Evolutionary conservation across 2,113 vertebrate species (phyloP).

Genomic region (Pituophis catenifer): DNA sequence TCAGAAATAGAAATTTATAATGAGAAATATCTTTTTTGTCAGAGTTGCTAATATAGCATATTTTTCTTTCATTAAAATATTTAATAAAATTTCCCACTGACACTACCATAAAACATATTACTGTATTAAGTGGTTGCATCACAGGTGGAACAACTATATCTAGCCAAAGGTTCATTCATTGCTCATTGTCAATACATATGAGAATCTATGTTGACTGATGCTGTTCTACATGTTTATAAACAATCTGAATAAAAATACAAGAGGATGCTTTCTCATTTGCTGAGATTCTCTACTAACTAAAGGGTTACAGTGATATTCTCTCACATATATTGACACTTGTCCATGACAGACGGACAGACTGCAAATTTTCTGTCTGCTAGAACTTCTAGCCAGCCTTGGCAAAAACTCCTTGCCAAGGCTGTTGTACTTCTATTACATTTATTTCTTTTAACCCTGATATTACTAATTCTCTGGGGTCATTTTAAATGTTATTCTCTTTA

Average conservation of each 20-base stretch:
- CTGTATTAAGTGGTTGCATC: background rate
- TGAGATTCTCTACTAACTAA: background rate
- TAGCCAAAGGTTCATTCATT: background rate
- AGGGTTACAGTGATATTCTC: background rate
- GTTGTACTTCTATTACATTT: background rate
- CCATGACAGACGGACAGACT: background rate
- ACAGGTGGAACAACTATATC: background rate
- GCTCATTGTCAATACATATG: background rate
- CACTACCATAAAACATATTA: background rate
- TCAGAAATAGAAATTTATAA: background rate
- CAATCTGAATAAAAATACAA: background rate
- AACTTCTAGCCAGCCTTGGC: background rate
- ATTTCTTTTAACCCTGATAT: background rate
- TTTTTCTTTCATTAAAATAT: background rate
- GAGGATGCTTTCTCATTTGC: background rate
- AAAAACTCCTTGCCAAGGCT: background rate
- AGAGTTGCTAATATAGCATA: background rate
- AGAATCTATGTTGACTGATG: background rate
- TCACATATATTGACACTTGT: background rate
- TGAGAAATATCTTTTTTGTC: background rate
- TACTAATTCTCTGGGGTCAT: conserved; percentile 1
- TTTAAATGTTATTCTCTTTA: conserved; percentile 30
- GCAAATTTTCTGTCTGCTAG: background rate
- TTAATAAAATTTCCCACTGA: background rate
- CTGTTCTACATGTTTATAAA: background rate